phyloP scores from a whole-genome alignment of 2,888 invertebrate genomes.

The Pediacus dermestoides region DNA sequence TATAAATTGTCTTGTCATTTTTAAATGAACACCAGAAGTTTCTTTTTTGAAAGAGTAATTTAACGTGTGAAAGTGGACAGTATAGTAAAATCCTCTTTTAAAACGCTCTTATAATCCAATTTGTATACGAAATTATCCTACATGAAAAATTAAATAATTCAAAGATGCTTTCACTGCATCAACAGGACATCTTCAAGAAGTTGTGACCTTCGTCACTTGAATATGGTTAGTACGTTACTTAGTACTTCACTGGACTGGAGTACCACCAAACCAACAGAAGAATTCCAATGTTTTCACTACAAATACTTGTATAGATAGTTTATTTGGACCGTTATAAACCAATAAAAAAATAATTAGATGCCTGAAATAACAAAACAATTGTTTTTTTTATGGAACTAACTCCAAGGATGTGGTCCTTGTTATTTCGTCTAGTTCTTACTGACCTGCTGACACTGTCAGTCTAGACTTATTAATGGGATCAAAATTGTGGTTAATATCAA shows the following conservation, averaged over 20 bases:
- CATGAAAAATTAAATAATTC: no score
- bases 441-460: background rate
- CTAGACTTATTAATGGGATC: no score
- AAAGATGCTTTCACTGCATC: constrained; percentile 1
- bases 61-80: constrained; percentile 1
- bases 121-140: no score
- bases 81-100: background rate
- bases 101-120: constrained; percentile 5
- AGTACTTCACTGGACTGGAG: constrained; percentile 6
- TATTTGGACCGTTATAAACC: no score
- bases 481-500: no score
- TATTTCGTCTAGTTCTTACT: background rate
- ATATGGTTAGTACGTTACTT: constrained; percentile 6
- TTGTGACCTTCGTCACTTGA: constrained; percentile 7
- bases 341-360: no score
- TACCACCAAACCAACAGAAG: no score
- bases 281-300: constrained; percentile 1
- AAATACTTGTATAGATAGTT: no score
- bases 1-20: constrained; percentile 6
- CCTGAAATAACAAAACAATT: no score
- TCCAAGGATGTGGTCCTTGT: no score
- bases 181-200: no score
- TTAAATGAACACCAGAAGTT: constrained; percentile 6
- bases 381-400: no score
- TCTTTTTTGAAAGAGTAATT: background rate